These are phyloP conservation scores for Folsomia candida DNA, from an alignment of 2,888 invertebrate genomes.

Conservation along the genomic window DNA sequence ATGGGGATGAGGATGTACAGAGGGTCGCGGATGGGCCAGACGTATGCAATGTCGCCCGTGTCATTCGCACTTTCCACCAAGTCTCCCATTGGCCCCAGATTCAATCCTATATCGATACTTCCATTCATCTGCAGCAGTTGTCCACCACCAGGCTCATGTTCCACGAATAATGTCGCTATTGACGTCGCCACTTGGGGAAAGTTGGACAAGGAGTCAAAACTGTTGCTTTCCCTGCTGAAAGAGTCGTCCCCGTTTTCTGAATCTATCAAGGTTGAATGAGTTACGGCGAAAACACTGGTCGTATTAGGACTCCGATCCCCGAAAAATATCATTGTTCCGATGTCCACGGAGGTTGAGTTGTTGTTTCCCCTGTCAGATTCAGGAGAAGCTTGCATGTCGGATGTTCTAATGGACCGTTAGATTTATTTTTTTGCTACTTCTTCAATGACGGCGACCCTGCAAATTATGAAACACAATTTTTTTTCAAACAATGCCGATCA, in stretches of 20 bases:
- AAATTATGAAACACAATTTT: no score
- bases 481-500: no score
- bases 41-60: slow-evolving; percentile 3
- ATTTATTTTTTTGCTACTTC: no score
- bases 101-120: slow-evolving; percentile 9
- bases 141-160: slow-evolving; percentile 8
- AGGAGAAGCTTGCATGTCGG: not conserved
- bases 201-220: not conserved
- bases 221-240: slow-evolving; percentile 11
- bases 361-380: not conserved
- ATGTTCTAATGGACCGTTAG: no score
- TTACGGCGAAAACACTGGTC: slow-evolving; percentile 24
- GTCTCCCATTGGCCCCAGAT: slow-evolving; percentile 9
- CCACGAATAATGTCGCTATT: slow-evolving; percentile 15
- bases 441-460: no score
- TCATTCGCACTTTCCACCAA: not conserved
- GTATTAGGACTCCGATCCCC: slow-evolving; percentile 28
- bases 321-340: slow-evolving; percentile 28
- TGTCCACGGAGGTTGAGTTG: not conserved
- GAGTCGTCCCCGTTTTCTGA: not conserved
- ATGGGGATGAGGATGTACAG: slow-evolving; percentile 51
- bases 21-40: slow-evolving; percentile 50
- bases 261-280: no score
- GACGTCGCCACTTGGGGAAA: not conserved
- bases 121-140: no score